Evolutionary conservation across 2,797 vertebrate species (phyloP).

Genomic region (Catostomus latipinnis): DNA sequence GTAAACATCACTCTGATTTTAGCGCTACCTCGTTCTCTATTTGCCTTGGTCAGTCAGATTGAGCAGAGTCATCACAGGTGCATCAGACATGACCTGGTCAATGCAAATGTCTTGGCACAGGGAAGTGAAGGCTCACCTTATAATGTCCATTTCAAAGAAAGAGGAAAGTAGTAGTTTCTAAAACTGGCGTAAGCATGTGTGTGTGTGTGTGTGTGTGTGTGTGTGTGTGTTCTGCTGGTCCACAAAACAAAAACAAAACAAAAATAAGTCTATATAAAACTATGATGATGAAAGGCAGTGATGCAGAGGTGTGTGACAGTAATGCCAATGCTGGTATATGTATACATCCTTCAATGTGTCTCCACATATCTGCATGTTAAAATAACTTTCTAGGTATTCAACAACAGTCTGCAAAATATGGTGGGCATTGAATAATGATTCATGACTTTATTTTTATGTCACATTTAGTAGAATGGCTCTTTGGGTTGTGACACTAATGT

Average conservation of each 20-base stretch:
- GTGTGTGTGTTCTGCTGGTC: not conserved
- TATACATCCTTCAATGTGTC: not conserved
- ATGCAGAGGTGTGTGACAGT: conserved; percentile 17
- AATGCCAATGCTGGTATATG: not conserved
- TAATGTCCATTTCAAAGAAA: conserved; percentile 4
- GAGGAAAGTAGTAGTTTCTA: not conserved
- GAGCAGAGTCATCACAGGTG: conserved; percentile 13
- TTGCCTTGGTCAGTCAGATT: conserved; percentile 7
- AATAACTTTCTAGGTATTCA: conserved; percentile 11
- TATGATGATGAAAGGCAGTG: conserved; percentile 43
- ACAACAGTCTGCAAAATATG: not conserved
- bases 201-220: not conserved
- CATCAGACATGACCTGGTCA: conserved; percentile 29
- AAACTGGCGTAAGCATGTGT: conserved; percentile 13
- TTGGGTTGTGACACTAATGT: not conserved
- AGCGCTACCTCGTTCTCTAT: conserved; percentile 1
- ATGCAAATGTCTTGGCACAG: conserved; percentile 6
- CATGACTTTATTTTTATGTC: conserved; percentile 21
- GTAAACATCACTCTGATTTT: conserved; percentile 19
- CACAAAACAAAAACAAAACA: not conserved
- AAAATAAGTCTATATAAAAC: no score
- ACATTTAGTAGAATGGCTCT: conserved; percentile 2
- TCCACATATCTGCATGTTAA: conserved; percentile 7
- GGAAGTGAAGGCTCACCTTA: not conserved
- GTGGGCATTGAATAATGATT: conserved; percentile 6